Evolutionary conservation across 2,113 vertebrate genomes (phyloP).

Genomic region (Psephotus haematonotus): DNA sequence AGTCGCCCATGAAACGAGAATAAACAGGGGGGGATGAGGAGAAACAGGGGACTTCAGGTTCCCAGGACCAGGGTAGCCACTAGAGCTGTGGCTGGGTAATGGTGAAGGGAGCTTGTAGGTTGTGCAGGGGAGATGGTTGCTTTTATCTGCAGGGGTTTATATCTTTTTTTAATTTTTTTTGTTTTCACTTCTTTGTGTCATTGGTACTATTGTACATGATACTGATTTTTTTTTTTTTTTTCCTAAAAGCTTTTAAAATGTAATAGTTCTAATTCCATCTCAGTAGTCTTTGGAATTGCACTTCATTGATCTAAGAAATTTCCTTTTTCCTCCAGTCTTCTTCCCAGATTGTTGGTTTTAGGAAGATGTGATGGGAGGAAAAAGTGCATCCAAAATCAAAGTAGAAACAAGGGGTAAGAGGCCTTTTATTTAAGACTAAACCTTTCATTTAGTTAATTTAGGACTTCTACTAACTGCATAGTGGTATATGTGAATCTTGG

Average conservation of each 20-base stretch:
- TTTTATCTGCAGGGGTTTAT: background rate
- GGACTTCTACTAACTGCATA: constrained; percentile 56
- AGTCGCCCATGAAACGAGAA: background rate
- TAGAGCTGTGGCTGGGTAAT: background rate
- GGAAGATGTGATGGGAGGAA: constrained; percentile 73
- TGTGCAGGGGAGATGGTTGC: background rate
- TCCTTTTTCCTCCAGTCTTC: constrained; percentile 74
- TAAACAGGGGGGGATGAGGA: background rate
- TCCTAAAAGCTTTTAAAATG: background rate
- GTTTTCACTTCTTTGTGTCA: background rate
- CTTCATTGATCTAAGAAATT: constrained; percentile 68
- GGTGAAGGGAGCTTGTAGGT: background rate
- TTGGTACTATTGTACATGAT: background rate
- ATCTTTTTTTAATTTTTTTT: background rate
- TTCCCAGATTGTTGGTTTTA: constrained; percentile 73
- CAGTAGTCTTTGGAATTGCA: constrained; percentile 49
- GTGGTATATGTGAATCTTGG: background rate
- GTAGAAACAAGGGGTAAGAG: constrained; percentile 70
- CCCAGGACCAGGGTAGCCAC: background rate
- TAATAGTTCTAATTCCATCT: constrained; percentile 36
- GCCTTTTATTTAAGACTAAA: constrained; percentile 72
- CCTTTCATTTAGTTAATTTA: constrained; percentile 54
- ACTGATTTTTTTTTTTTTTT: background rate
- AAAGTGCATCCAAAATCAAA: constrained; percentile 71
- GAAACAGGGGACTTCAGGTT: background rate